These are phyloP conservation scores for Lynx canadensis DNA, from an alignment of 2,113 vertebrate species.

Conservation along the genomic window DNA sequence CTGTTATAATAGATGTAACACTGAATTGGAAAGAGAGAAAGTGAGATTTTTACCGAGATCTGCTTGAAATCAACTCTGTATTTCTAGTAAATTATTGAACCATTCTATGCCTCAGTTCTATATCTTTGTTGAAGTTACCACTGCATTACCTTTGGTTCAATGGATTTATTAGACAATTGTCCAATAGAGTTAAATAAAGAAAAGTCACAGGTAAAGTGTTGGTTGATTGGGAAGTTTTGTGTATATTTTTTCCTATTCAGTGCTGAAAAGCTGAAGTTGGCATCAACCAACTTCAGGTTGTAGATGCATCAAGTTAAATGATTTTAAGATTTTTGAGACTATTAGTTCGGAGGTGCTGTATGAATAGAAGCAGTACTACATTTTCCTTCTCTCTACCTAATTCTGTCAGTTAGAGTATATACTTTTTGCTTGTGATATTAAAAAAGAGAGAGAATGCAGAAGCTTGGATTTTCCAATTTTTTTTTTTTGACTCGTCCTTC, in stretches of 20 bases:
- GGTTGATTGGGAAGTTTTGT: not conserved
- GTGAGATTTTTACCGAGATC: constrained; percentile 38
- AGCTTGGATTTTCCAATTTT: not conserved
- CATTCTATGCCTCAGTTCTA: constrained; percentile 16
- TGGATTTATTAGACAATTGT: constrained; percentile 45
- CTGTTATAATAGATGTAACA: constrained; percentile 62
- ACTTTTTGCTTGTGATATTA: not conserved
- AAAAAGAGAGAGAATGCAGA: not conserved
- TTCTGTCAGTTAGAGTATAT: not conserved
- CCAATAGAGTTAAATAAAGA: constrained; percentile 18
- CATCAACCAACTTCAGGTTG: not conserved
- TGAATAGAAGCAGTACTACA: constrained; percentile 19
- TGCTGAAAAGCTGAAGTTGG: not conserved
- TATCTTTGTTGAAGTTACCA: constrained; percentile 28
- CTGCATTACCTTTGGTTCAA: constrained; percentile 28
- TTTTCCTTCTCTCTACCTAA: constrained; percentile 1
- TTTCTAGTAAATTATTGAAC: constrained; percentile 34
- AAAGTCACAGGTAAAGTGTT: constrained; percentile 4
- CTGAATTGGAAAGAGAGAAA: constrained; percentile 45
- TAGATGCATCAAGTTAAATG: not conserved
- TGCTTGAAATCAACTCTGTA: constrained; percentile 44
- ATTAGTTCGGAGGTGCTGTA: not conserved
- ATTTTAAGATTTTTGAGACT: constrained; percentile 49
- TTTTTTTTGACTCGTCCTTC: not conserved
- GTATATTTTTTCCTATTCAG: not conserved